Evolutionary conservation across 2,113 vertebrate species (phyloP), one percentile per base, ranked within the genome.

Genomic region (Cyprinus carpio): DNA sequence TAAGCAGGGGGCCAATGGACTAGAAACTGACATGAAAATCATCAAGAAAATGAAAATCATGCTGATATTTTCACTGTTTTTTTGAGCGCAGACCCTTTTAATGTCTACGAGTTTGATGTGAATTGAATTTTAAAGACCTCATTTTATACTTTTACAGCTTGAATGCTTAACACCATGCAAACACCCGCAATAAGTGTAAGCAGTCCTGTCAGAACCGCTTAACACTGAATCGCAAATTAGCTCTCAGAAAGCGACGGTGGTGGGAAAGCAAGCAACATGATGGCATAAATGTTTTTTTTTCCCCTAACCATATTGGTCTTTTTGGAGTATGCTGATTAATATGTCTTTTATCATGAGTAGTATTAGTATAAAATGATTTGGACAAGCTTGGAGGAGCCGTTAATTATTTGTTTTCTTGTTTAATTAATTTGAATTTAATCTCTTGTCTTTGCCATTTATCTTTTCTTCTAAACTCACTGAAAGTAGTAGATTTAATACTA

Each of bases 21-120:
- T 60, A 81, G 54, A 86, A 86, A 86, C 60, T 58, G 78, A 51
- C 54, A 86, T 78, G 80, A 51, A 62, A 60, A 31, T 69, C 2
- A 51, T 20, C 25, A 60, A 10, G 56, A 60, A 60, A 60, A 60
- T 60, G 56, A 1, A 60, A 60, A 60, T 60, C 20, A 29, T 69
- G 43, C 34, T 79, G 46, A 31, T 56, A 27, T 77, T 56, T 77
- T 77, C 18, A 4, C 67, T 54, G 46, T 10, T 46, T 46, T 46
- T 46, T 46, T 10, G 43, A 75, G 15, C 25, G 46, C 8, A 54
- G 49, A 76, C 15, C 8, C 8, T 6, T 51, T 43, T 64, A 64
- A 80, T 80, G 56, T 6, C 54, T 16, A 16, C 3, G 23, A n/a
- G 27, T 15, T 23, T 43, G 31, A 25, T 40, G 75, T 34, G 56